Percentiles rank a stretch among this genome's conserved stretches.
Evolutionary conservation across 2,888 invertebrate genomes (phyloP).

Genomic region (Caenorhabditis becei): DNA sequence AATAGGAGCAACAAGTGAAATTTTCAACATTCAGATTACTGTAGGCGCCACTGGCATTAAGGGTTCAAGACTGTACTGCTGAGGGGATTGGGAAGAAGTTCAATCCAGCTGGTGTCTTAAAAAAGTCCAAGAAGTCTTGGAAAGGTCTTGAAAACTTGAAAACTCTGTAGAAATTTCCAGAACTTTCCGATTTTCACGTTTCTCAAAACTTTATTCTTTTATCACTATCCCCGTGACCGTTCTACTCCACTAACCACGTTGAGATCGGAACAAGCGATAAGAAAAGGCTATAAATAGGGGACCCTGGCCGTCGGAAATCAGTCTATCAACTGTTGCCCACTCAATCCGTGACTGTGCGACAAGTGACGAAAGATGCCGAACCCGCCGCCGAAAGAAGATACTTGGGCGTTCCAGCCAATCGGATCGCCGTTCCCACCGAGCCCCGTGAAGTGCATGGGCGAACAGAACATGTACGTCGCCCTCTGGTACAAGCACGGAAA

Average conservation of each 20-base stretch:
- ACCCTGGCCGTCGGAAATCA: background rate
- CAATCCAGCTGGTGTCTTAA: no score
- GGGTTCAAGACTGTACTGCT: no score
- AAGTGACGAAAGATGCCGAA: constrained; percentile 46
- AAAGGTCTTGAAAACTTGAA: no score
- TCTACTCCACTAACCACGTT: background rate
- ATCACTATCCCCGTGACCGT: background rate
- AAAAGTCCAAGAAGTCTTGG: no score
- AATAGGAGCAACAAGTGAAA: no score
- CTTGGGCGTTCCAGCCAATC: constrained; percentile 69
- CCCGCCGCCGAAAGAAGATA: constrained; percentile 59
- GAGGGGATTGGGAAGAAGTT: no score
- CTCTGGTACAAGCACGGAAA: constrained; percentile 76
- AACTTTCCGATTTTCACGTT: no score
- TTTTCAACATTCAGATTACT: no score
- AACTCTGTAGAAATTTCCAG: no score
- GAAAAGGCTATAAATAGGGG: background rate
- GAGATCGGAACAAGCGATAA: background rate
- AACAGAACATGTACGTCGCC: constrained; percentile 73
- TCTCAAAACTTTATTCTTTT: no score
- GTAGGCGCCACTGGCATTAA: no score
- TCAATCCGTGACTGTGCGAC: constrained; percentile 12
- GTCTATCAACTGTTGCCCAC: background rate
- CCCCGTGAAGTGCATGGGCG: constrained; percentile 62
- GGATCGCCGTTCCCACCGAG: constrained; percentile 68